Evolutionary conservation across 2,888 invertebrate species (phyloP), one percentile per base, ranked within the genome.

Genomic region (Meteorus colon): DNA sequence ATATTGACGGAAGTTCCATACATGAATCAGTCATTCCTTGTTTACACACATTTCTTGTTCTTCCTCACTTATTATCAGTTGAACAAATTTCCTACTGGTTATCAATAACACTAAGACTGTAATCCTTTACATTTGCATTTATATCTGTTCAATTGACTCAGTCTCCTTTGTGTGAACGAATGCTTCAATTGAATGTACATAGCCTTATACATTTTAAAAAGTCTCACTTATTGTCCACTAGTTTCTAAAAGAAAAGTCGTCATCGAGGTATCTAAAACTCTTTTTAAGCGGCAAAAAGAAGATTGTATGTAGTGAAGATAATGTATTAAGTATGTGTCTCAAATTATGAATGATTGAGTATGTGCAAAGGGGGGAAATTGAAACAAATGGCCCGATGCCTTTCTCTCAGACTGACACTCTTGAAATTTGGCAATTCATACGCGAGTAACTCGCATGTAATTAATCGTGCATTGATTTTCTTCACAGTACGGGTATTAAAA

Each of bases 291-390:
- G 59, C 8, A 14, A 69, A 34, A 31, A 19, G 12, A 19, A 24
- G 27, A 70, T 37, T 31, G 60, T 70, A 37, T 70, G 70, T 60
- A 70, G 41, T 70, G 60, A 70, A 16, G 60, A 60, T 60, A 19
- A 19, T 55, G 48, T 48, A 48, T 48, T 48, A 6, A 1, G 48
- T 48, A 48, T 41, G 41, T 5, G 51, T 70, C 59, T 12, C n/a
- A 34, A 59, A 55, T 59, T 34, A 70, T 70, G 70, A 70, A 59
- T 70, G 70, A 70, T 70, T 70, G 59, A 55, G 55, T 70, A 55
- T 70, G 51, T 34, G 55, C 55, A 59, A 19, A 70, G 24, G 24
- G 59, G 29, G 34, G 4, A 62, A 55, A 69, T 29, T 27, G 24
- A 70, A 51, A 55, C 19, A 37, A 31, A 68, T 41, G 51, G 62